Conservation (phyloP, 2,113 vertebrate species). For the Lipophrys pholis region DNA sequence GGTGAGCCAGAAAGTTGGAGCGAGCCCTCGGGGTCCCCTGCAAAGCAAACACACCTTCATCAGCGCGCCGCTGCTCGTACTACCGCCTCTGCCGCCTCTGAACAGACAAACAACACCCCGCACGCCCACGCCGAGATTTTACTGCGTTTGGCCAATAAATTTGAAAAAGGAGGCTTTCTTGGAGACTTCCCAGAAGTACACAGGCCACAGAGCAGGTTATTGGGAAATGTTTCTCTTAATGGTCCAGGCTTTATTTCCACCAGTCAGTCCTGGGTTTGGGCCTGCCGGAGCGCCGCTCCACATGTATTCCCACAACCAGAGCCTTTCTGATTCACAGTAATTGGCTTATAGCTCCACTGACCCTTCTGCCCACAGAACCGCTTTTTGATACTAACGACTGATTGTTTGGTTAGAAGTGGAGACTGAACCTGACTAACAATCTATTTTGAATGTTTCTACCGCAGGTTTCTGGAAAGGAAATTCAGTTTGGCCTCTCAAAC, state of each 20-base stretch:
- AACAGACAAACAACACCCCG: slow-evolving; percentile 59
- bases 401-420: not conserved
- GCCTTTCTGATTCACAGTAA: slow-evolving; percentile 44
- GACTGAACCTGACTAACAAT: slow-evolving; percentile 18
- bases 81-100: slow-evolving; percentile 56
- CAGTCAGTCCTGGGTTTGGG: slow-evolving; percentile 7
- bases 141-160: slow-evolving; percentile 65
- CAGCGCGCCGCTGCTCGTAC: slow-evolving; percentile 21
- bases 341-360: slow-evolving; percentile 29
- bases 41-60: slow-evolving; percentile 35
- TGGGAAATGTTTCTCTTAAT: slow-evolving; percentile 46
- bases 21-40: slow-evolving; percentile 56
- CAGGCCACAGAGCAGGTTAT: slow-evolving; percentile 51
- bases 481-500: too few relatives aligned
- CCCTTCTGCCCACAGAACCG: slow-evolving; percentile 22
- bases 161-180: slow-evolving; percentile 54
- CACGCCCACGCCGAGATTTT: slow-evolving; percentile 64
- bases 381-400: slow-evolving; percentile 8
- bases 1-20: slow-evolving; percentile 64
- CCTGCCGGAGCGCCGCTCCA: slow-evolving; percentile 26
- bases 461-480: not conserved
- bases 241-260: slow-evolving; percentile 39
- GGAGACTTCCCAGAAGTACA: slow-evolving; percentile 58
- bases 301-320: slow-evolving; percentile 17
- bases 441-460: slow-evolving; percentile 11